Evolutionary conservation across 2,888 invertebrate genomes (phyloP).

Genomic region (Eristalinus sepulchralis): DNA sequence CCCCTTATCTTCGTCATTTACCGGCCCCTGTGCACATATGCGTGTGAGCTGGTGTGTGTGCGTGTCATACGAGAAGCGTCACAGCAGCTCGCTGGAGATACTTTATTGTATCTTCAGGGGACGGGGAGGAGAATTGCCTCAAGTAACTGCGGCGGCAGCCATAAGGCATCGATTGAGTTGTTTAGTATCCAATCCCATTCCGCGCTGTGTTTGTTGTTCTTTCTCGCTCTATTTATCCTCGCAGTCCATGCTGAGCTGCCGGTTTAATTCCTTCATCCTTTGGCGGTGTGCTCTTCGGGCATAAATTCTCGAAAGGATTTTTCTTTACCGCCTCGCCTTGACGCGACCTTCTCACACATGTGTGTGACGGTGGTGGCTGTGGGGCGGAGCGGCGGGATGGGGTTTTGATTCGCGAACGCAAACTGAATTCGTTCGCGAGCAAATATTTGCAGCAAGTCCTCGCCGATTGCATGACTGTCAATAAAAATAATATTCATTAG

Average conservation of each 20-base stretch:
- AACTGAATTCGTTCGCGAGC: constrained; percentile 66
- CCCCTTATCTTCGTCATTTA: constrained; percentile 4
- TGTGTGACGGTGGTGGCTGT: background rate
- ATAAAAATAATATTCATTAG: constrained; percentile 70
- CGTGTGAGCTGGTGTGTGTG: constrained; percentile 4
- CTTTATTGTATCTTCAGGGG: constrained; percentile 19
- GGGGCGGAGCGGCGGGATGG: constrained; percentile 1
- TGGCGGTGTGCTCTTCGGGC: constrained; percentile 11
- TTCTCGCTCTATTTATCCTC: constrained; percentile 48
- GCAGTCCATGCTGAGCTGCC: constrained; percentile 17
- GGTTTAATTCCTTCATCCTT: constrained; percentile 52
- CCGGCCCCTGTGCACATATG: background rate
- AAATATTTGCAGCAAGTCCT: constrained; percentile 64
- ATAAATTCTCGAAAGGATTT: constrained; percentile 39
- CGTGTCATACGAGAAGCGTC: background rate
- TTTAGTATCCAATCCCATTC: constrained; percentile 46
- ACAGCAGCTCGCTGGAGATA: constrained; percentile 42
- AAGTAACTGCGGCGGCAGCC: constrained; percentile 13
- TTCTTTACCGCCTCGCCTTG: background rate
- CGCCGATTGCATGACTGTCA: constrained; percentile 67
- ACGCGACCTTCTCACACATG: background rate
- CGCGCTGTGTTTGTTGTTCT: constrained; percentile 30
- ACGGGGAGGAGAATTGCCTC: background rate
- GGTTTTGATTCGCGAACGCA: constrained; percentile 44
- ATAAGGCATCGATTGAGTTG: constrained; percentile 64